A percentile compares a stretch with the other conserved stretches of the same genome.
Conservation (phyloP, 37 sponge, comb jelly and placozoan genomes). For the Aplysina aerophoba region DNA sequence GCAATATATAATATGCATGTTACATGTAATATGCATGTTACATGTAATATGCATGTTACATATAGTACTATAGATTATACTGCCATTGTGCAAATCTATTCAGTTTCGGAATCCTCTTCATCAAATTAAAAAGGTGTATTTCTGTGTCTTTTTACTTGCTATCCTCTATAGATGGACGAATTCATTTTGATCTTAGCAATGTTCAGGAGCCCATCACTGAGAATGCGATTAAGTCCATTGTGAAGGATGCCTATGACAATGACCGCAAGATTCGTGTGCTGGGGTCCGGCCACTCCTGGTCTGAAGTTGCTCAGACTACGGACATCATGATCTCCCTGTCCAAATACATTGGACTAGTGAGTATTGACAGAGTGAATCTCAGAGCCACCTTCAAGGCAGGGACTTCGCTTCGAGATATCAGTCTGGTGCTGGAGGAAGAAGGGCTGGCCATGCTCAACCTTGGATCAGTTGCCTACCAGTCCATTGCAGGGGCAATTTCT, state of each 20-base stretch:
- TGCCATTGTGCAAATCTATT: no score
- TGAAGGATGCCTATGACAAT: constrained; percentile 24
- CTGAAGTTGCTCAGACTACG: constrained; percentile 53
- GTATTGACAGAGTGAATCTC: not conserved
- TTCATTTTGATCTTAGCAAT: constrained; percentile 21
- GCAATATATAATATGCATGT: no score
- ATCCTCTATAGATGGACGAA: constrained; percentile 36
- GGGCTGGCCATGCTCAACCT: constrained; percentile 55
- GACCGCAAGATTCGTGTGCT: constrained; percentile 25
- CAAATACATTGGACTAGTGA: constrained; percentile 49
- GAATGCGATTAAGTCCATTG: constrained; percentile 26
- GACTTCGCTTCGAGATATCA: constrained; percentile 33
- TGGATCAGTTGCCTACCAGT: constrained; percentile 57
- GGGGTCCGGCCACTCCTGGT: constrained; percentile 66
- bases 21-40: no score
- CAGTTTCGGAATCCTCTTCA: not conserved
- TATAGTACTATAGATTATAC: no score
- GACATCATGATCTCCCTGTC: constrained; percentile 60
- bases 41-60: no score
- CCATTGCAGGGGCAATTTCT: constrained; percentile 66
- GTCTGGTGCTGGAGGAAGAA: constrained; percentile 27
- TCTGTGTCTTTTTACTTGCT: no score
- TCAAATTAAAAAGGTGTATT: no score
- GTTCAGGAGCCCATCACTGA: constrained; percentile 17
- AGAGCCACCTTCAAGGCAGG: constrained; percentile 53